Conservation (phyloP, 2,888 invertebrate genomes). For the Lycocerus yunnanus region DNA sequence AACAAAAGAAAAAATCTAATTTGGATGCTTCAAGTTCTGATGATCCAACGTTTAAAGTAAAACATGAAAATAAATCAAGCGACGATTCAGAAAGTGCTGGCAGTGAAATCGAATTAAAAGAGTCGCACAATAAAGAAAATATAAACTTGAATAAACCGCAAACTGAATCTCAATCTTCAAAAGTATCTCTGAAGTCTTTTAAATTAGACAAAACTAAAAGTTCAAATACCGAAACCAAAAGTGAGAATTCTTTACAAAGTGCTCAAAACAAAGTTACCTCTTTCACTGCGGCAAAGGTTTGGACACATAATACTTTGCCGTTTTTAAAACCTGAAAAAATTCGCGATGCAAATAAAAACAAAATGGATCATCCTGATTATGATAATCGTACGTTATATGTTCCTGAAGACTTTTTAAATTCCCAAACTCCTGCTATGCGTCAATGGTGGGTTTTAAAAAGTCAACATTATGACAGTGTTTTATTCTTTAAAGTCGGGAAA, state of each 20-base stretch:
- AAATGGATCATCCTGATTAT: conserved; percentile 81
- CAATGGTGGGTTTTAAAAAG: conserved; percentile 99
- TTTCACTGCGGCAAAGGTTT: conserved; percentile 60
- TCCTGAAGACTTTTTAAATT: conserved; percentile 77
- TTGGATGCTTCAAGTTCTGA: neutral
- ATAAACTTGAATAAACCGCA: neutral
- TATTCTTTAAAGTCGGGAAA: conserved; percentile 99
- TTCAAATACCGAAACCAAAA: neutral
- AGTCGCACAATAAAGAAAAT: neutral
- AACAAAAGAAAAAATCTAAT: neutral
- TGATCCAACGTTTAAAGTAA: neutral
- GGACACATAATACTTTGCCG: conserved; percentile 75
- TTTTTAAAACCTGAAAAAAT: conserved; percentile 86
- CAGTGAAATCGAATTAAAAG: neutral
- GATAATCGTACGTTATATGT: conserved; percentile 87
- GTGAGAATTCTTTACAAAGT: neutral
- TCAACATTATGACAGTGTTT: conserved; percentile 83
- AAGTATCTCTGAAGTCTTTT: neutral
- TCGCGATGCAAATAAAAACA: conserved; percentile 70
- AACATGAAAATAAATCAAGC: neutral
- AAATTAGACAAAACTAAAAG: neutral
- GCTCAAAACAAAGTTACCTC: conserved; percentile 22
- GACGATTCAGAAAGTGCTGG: neutral
- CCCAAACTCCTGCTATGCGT: conserved; percentile 85
- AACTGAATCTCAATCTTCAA: neutral